Evolutionary conservation across 2,888 invertebrate species (phyloP).

Genomic region (Standfussiana lucernea): DNA sequence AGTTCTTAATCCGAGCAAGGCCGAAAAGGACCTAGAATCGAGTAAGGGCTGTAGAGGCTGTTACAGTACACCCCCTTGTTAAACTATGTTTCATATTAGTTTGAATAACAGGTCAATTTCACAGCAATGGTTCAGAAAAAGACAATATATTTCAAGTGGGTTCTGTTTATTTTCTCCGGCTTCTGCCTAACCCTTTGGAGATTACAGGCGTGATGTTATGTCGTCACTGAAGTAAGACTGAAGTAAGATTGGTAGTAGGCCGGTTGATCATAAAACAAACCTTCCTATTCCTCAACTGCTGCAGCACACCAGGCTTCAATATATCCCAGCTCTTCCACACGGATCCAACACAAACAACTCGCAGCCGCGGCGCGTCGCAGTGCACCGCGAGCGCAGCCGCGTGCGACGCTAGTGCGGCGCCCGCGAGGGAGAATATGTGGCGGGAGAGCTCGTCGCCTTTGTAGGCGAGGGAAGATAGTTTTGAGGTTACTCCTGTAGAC

Average conservation of each 20-base stretch:
- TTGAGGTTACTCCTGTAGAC: conserved; percentile 92
- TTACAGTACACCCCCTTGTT: too few relatives aligned
- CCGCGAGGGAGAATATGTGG: conserved; percentile 93
- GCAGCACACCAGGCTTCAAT: conserved; percentile 93
- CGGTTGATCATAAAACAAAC: conserved; percentile 72
- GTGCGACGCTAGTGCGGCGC: conserved; percentile 91
- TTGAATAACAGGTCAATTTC: too few relatives aligned
- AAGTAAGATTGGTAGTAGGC: background rate
- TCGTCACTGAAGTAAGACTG: background rate
- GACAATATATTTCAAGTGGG: too few relatives aligned
- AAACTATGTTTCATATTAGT: too few relatives aligned
- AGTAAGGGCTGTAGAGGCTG: too few relatives aligned
- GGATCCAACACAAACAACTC: conserved; percentile 97
- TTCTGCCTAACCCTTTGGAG: too few relatives aligned
- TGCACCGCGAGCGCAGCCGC: conserved; percentile 93
- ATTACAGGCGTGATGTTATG: too few relatives aligned
- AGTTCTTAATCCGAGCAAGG: too few relatives aligned
- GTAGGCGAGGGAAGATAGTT: conserved; percentile 92
- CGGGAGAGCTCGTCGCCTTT: conserved; percentile 93
- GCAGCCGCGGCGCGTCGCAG: conserved; percentile 92
- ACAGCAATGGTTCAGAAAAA: too few relatives aligned
- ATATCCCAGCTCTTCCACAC: conserved; percentile 98
- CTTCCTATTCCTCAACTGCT: conserved; percentile 86
- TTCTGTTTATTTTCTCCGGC: too few relatives aligned
- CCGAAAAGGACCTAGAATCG: too few relatives aligned